phyloP scores from a whole-genome alignment of 2,888 invertebrate species.

The Amblyteles armatorius region DNA sequence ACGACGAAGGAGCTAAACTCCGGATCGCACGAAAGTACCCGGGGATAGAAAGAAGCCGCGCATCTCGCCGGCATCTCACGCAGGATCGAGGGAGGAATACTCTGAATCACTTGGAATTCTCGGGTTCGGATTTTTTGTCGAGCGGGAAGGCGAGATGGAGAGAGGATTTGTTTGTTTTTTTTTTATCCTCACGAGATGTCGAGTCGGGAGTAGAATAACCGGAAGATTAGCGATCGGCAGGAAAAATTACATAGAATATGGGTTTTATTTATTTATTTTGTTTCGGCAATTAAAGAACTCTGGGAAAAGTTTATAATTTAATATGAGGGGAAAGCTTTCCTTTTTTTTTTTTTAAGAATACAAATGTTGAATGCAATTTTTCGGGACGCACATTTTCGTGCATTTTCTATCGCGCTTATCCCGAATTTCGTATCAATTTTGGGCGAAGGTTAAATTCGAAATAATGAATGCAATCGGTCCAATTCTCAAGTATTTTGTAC shows the following conservation, averaged over 20 bases:
- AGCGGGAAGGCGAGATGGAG: slow-evolving; percentile 20
- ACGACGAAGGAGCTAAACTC: slow-evolving; percentile 31
- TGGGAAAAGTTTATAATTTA: no score
- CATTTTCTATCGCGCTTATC: no score
- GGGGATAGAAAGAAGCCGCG: slow-evolving; percentile 55
- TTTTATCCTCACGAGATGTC: background rate
- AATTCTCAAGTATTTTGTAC: background rate
- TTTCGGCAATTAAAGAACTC: no score
- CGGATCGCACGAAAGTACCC: slow-evolving; percentile 51
- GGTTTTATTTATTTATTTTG: background rate
- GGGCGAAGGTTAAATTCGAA: background rate
- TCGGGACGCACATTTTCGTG: no score
- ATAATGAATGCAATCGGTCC: background rate
- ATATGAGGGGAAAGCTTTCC: no score
- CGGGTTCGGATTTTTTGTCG: slow-evolving; percentile 40
- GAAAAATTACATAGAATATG: background rate
- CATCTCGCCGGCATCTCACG: slow-evolving; percentile 60
- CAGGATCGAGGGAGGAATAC: slow-evolving; percentile 49
- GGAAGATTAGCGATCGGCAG: background rate
- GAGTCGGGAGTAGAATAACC: background rate
- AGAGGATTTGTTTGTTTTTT: background rate
- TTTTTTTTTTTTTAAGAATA: no score
- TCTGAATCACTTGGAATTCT: slow-evolving; percentile 58
- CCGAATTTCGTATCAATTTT: background rate
- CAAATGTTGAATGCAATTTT: no score